phyloP scores from a whole-genome alignment of 2,888 invertebrate genomes.

The Dichetophora obliterata region DNA sequence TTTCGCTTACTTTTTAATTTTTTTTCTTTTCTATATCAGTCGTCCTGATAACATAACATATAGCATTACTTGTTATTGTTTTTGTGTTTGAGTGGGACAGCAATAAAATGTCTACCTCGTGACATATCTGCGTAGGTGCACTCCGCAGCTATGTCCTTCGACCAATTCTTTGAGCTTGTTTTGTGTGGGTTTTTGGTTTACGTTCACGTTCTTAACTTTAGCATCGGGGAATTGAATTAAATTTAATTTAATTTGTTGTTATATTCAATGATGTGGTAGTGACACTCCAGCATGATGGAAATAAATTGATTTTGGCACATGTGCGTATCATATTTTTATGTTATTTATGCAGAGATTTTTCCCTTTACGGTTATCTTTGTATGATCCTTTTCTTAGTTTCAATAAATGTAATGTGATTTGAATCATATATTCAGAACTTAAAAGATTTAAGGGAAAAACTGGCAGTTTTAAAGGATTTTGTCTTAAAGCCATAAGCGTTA shows the following conservation, averaged over 20 bases:
- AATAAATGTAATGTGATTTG: too few species aligned
- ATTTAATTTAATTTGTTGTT: constrained; percentile 52
- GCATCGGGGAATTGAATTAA: constrained; percentile 48
- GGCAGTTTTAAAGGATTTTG: too few species aligned
- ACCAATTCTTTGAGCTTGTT: neutral
- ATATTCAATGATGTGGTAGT: constrained; percentile 48
- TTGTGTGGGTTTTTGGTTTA: neutral
- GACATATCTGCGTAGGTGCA: constrained; percentile 25
- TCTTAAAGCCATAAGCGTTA: too few species aligned
- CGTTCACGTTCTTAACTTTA: constrained; percentile 19
- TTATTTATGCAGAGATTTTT: neutral
- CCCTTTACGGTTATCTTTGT: too few species aligned
- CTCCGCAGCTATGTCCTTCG: neutral
- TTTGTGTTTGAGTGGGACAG: neutral
- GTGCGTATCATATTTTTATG: neutral
- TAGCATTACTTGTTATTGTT: neutral
- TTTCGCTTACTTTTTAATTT: constrained; percentile 39
- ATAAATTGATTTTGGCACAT: constrained; percentile 16
- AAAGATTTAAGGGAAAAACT: too few species aligned
- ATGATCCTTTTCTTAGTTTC: too few species aligned
- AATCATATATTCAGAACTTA: too few species aligned
- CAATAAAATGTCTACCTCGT: constrained; percentile 8
- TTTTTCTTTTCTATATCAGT: neutral
- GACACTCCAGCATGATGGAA: constrained; percentile 27
- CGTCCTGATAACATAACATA: neutral